These are phyloP conservation scores for Anableps anableps DNA, from an alignment of 2,797 vertebrate species.

Conservation along the genomic window DNA sequence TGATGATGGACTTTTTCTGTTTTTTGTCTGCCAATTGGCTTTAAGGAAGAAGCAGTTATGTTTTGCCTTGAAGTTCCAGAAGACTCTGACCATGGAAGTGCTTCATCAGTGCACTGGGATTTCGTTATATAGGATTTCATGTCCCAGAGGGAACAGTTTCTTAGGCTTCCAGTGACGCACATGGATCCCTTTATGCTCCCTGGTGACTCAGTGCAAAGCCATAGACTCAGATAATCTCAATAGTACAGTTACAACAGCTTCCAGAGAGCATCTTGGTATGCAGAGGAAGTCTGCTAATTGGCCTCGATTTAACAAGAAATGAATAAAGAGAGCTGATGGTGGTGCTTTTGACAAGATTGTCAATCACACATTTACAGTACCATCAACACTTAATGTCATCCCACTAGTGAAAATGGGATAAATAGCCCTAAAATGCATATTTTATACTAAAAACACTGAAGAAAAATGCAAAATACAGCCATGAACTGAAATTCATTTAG, in stretches of 20 bases:
- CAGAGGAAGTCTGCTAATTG: constrained; percentile 33
- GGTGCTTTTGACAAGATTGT: constrained; percentile 1
- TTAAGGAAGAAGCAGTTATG: constrained; percentile 27
- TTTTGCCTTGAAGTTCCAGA: constrained; percentile 39
- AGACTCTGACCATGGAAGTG: constrained; percentile 45
- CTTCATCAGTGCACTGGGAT: constrained; percentile 38
- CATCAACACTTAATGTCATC: background rate
- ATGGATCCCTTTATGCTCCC: constrained; percentile 44
- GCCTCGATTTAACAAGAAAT: constrained; percentile 4
- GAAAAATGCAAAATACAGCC: background rate
- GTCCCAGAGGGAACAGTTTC: constrained; percentile 51
- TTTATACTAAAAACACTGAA: background rate
- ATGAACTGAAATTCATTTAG: background rate
- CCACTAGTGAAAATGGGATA: background rate
- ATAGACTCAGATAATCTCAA: constrained; percentile 49
- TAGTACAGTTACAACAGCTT: constrained; percentile 46
- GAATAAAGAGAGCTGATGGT: background rate
- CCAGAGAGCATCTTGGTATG: constrained; percentile 20
- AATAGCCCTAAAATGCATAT: background rate
- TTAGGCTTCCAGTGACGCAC: constrained; percentile 52
- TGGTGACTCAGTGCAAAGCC: constrained; percentile 34
- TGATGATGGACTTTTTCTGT: background rate
- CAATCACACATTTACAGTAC: background rate
- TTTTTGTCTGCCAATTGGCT: constrained; percentile 20
- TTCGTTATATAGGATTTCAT: constrained; percentile 52